Conservation (phyloP, 2,888 invertebrate genomes). For the Pseudolycoriella hygida region DNA sequence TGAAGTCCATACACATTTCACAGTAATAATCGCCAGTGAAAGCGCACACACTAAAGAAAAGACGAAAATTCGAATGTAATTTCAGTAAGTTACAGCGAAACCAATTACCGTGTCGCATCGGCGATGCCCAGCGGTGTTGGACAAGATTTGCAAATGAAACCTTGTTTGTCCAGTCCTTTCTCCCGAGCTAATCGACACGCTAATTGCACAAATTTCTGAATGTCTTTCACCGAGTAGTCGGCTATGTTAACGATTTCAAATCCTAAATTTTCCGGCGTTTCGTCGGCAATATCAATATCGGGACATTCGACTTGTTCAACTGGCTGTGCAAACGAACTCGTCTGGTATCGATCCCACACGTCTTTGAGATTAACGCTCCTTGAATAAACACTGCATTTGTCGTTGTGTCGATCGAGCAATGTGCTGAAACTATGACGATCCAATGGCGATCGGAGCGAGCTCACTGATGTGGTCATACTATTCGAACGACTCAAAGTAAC, state of each 20-base stretch:
- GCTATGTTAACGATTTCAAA: constrained; percentile 14
- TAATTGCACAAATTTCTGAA: constrained; percentile 43
- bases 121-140: constrained; percentile 42
- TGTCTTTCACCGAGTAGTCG: constrained; percentile 35
- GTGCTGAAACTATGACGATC: constrained; percentile 26
- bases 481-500: constrained; percentile 18
- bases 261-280: neutral
- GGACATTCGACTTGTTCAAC: constrained; percentile 1
- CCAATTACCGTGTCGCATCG: neutral
- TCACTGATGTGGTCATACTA: constrained; percentile 20
- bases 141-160: constrained; percentile 58
- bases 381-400: neutral
- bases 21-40: constrained; percentile 86
- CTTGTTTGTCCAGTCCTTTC: constrained; percentile 67
- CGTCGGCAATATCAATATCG: constrained; percentile 1
- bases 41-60: constrained; percentile 47
- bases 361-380: constrained; percentile 38
- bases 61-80: neutral
- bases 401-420: constrained; percentile 21
- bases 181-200: constrained; percentile 54
- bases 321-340: no score
- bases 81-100: neutral
- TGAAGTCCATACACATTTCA: constrained; percentile 63
- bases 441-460: constrained; percentile 18
- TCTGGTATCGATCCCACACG: constrained; percentile 33